A percentile compares a stretch with the other conserved stretches of the same genome.
phyloP scores from a whole-genome alignment of 2,113 vertebrate genomes.

The Cheirogaleus medius region DNA sequence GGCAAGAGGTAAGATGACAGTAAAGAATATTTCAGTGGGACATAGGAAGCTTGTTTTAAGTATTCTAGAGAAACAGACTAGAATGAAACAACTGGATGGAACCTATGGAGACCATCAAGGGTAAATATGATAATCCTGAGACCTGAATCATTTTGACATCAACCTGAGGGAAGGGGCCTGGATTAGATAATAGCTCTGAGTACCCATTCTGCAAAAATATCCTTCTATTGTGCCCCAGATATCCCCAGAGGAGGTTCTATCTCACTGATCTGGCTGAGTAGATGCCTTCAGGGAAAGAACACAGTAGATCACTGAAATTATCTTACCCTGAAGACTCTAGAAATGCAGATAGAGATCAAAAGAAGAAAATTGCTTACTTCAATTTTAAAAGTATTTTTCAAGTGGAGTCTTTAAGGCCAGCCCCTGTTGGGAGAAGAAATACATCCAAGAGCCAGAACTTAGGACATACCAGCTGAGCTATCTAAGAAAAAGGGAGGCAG shows the following conservation, averaged over 20 bases:
- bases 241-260: background rate
- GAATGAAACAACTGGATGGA: background rate
- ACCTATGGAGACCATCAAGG: background rate
- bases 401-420: background rate
- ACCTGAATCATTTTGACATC: background rate
- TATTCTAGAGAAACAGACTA: background rate
- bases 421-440: background rate
- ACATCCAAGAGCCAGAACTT: background rate
- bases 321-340: background rate
- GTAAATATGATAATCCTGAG: background rate
- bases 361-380: background rate
- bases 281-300: background rate
- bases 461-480: background rate
- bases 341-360: constrained; percentile 7
- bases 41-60: background rate
- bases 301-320: background rate
- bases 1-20: background rate
- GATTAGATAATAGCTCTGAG: background rate
- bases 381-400: background rate
- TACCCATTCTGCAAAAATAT: background rate
- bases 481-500: background rate
- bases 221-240: background rate
- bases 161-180: background rate
- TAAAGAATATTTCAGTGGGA: background rate
- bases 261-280: background rate